Evolutionary conservation across 2,888 invertebrate genomes (phyloP), one percentile per base, ranked within the genome.

Genomic region (Dryomyza anilis): DNA sequence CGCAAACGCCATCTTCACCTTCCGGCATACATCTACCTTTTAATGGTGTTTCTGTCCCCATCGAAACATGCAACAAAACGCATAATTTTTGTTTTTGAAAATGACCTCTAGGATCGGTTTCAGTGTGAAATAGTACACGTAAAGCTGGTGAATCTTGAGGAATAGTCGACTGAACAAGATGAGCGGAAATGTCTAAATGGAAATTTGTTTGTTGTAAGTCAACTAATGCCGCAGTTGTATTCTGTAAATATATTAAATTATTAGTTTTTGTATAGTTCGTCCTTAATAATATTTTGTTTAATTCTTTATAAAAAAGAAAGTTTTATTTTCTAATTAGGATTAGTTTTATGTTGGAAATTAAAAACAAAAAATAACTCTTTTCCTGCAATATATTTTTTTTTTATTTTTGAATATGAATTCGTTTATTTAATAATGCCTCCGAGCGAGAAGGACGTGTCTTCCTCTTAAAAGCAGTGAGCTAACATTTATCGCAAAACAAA

Each of bases 11-110:
- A 79, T 96, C 95, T 78, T 94, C 93, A 12, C 94, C 93, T 80
- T 94, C 94, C 1, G 96, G 95, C 75, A 94, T 94, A 84, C 96
- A 97, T n/a, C 94, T 92, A 0, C 95, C 92, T 60, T 93, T 92
- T 68, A 96, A 85, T 3, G 90, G 87, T 59, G 87, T 85, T 70
- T 87, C 84, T 61, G 86, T 80, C 64, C 86, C 85, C 74, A 88
- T 85, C 69, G 85, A 87, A 1, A 93, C 93, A 78, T 93, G 93
- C 69, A 94, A 83, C 14, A 93, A 89, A 48, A 93, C 92, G 81
- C 94, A 93, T 25, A 93, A 91, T 74, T 91, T 87, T 72, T 93
- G 91, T 43, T 91, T 89, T 74, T 91, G 91, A 69, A 92, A 84
- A 67, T 92, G 86, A 10, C 91, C 91, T n/a, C 91, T 91, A 0